These are phyloP conservation scores for Hydractinia echinata DNA, from an alignment of 30 jellyfish, hydroid and myxozoan genomes.

Conservation along the genomic window DNA sequence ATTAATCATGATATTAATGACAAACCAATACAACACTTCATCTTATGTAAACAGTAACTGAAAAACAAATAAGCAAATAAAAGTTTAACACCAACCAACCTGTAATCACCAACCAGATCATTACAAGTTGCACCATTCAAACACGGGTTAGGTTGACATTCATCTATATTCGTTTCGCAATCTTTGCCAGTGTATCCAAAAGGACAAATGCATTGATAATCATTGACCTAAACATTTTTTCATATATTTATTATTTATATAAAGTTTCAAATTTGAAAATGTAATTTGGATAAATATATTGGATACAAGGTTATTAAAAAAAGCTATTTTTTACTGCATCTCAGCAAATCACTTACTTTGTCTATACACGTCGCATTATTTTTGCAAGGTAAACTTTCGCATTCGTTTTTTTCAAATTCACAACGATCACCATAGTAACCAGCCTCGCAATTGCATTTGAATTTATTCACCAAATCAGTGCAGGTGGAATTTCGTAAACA, in stretches of 20 bases:
- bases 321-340: too few relatives aligned
- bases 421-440: constrained; percentile 70
- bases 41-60: too few relatives aligned
- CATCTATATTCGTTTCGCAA: constrained; percentile 29
- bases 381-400: constrained; percentile 62
- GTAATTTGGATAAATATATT: too few relatives aligned
- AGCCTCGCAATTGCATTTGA: constrained; percentile 53
- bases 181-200: constrained; percentile 39
- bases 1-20: too few relatives aligned
- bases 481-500: constrained; percentile 71
- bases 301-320: too few relatives aligned
- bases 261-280: too few relatives aligned
- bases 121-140: constrained; percentile 25
- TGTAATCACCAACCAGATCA: constrained; percentile 60
- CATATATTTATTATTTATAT: too few relatives aligned
- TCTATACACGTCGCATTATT: constrained; percentile 64
- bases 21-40: too few relatives aligned
- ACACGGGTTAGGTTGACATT: constrained; percentile 36
- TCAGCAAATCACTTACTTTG: constrained; percentile 40
- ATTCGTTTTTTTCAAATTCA: constrained; percentile 71
- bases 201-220: constrained; percentile 29
- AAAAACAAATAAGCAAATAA: neutral
- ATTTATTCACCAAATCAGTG: constrained; percentile 43
- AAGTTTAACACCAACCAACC: constrained; percentile 7
- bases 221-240: constrained; percentile 25